Evolutionary conservation across 2,888 invertebrate genomes (phyloP).

Genomic region (Tenthredo notha): DNA sequence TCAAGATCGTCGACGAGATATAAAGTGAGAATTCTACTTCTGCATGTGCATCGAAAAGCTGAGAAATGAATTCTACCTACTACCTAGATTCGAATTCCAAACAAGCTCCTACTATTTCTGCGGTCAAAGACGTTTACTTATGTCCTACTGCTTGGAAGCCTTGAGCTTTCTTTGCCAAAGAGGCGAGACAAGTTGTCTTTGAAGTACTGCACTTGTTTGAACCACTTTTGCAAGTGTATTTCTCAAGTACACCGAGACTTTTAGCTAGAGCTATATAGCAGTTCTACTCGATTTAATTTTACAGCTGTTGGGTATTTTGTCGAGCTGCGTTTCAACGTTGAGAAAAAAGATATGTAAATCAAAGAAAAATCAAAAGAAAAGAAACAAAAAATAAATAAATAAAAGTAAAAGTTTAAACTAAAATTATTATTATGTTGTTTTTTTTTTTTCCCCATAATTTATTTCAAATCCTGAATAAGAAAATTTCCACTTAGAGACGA

Average conservation of each 20-base stretch:
- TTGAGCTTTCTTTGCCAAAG: conserved; percentile 28
- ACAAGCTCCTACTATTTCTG: not conserved
- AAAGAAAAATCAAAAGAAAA: not conserved
- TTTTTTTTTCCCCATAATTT: not conserved
- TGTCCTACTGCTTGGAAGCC: conserved; percentile 18
- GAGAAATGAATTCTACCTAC: not conserved
- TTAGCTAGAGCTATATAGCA: too few relatives aligned
- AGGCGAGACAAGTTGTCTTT: conserved; percentile 55
- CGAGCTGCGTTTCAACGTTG: not conserved
- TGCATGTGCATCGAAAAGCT: not conserved
- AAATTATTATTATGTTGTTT: not conserved
- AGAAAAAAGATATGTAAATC: not conserved
- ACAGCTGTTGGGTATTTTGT: not conserved
- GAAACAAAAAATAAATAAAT: not conserved
- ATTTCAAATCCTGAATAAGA: not conserved
- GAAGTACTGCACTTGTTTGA: conserved; percentile 26
- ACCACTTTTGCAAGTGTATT: conserved; percentile 31
- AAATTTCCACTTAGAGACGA: not conserved
- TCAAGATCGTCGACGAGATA: not conserved
- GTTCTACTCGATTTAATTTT: not conserved
- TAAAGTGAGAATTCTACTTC: not conserved
- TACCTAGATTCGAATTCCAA: not conserved
- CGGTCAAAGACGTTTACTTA: conserved; percentile 48
- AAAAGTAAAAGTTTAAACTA: not conserved
- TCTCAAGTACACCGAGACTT: conserved; percentile 22